These are phyloP conservation scores for Petrolisthes cinctipes DNA, from an alignment of 2,888 invertebrate species.

Conservation along the genomic window DNA sequence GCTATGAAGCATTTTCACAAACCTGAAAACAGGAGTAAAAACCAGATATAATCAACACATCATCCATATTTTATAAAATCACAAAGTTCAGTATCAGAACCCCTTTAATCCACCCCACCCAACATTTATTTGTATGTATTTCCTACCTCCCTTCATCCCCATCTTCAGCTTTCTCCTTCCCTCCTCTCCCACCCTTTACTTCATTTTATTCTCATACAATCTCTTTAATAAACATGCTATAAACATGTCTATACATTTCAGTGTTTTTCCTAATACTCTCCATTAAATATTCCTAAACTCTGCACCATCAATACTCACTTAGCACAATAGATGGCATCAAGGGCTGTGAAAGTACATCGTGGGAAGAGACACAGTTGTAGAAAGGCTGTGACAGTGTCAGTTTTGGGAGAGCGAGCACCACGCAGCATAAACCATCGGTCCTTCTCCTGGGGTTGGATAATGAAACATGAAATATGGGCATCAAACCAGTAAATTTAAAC, in stretches of 20 bases:
- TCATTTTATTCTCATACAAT: neutral
- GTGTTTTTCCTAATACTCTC: no score
- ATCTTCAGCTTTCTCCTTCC: neutral
- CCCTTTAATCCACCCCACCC: no score
- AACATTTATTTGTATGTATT: no score
- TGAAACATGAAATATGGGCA: neutral
- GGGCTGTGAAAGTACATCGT: slow-evolving; percentile 94
- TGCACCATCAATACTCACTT: slow-evolving; percentile 71
- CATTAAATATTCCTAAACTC: no score
- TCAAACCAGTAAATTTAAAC: no score
- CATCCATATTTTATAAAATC: neutral
- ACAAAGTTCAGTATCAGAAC: neutral
- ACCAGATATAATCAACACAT: neutral
- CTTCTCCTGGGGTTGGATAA: slow-evolving; percentile 77
- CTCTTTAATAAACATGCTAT: neutral
- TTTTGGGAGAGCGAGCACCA: slow-evolving; percentile 89
- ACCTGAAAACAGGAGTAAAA: slow-evolving; percentile 69
- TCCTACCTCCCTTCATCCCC: neutral
- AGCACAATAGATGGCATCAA: slow-evolving; percentile 96
- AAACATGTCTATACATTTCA: no score
- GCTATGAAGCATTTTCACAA: slow-evolving; percentile 94
- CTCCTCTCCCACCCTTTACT: neutral
- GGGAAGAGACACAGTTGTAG: slow-evolving; percentile 97
- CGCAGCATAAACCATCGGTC: slow-evolving; percentile 88
- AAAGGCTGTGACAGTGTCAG: slow-evolving; percentile 96